Percentiles rank a stretch among this genome's conserved stretches.
Conservation (phyloP, 2,797 vertebrate species). For the Pelobates cultripes region DNA sequence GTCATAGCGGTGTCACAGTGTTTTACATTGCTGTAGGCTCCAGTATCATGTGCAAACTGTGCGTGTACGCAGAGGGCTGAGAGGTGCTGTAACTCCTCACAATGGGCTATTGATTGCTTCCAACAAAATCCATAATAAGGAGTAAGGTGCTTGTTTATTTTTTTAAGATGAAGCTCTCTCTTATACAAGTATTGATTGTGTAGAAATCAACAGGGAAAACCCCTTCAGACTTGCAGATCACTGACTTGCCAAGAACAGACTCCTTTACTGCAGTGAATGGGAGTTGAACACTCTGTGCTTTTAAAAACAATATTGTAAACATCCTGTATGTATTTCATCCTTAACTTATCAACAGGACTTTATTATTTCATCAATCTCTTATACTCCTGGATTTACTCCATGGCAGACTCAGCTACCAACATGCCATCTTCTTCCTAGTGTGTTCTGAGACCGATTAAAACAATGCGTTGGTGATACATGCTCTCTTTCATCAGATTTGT, state of each 20-base stretch:
- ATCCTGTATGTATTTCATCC: too few species aligned
- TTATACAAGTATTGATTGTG: slow-evolving; percentile 35
- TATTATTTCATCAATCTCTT: too few species aligned
- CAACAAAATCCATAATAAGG: slow-evolving; percentile 42
- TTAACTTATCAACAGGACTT: too few species aligned
- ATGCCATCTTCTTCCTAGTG: too few species aligned
- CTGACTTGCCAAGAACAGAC: slow-evolving; percentile 7
- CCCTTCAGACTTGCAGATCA: slow-evolving; percentile 3
- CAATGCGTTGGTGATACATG: too few species aligned
- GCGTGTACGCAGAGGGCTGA: neutral
- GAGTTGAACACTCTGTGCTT: neutral
- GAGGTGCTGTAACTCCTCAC: slow-evolving; percentile 41
- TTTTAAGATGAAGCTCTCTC: slow-evolving; percentile 40
- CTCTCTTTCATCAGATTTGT: too few species aligned
- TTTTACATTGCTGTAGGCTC: neutral
- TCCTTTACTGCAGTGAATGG: neutral
- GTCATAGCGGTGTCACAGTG: neutral
- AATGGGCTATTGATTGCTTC: slow-evolving; percentile 44
- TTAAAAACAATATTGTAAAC: too few species aligned
- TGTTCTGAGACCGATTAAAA: too few species aligned
- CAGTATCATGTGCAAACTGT: neutral
- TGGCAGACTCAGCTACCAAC: too few species aligned
- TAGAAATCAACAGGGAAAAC: slow-evolving; percentile 35
- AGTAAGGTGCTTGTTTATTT: slow-evolving; percentile 48
- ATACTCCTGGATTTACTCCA: too few species aligned